Conservation (phyloP, 2,797 vertebrate species). For the Scolopax rusticola region DNA sequence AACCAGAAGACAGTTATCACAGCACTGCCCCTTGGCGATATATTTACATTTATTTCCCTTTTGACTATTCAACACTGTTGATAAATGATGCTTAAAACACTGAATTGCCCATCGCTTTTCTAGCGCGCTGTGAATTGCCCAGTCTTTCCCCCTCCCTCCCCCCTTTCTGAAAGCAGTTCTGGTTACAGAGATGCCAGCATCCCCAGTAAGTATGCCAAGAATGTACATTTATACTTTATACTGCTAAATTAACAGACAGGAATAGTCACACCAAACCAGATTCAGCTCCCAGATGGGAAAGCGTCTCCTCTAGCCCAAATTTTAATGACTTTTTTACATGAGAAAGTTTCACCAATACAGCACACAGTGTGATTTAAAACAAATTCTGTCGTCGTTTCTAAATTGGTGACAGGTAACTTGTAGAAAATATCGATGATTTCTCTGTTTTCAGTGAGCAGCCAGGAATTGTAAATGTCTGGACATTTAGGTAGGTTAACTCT, state of each 20-base stretch:
- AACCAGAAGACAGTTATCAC: neutral
- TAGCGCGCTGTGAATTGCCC: neutral
- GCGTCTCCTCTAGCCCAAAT: conserved; percentile 10
- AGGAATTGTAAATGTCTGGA: neutral
- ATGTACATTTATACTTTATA: conserved; percentile 36
- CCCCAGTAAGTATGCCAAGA: conserved; percentile 45
- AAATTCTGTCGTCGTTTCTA: neutral
- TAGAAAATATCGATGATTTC: neutral
- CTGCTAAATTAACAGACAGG: conserved; percentile 47
- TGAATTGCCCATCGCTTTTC: conserved; percentile 23
- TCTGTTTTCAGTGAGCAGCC: neutral
- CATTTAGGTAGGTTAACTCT: neutral
- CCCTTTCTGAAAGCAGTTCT: conserved; percentile 3
- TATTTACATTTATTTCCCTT: conserved; percentile 28
- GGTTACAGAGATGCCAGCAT: conserved; percentile 46
- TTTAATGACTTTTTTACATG: conserved; percentile 27
- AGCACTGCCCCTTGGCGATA: neutral
- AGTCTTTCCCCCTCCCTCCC: neutral
- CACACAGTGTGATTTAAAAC: conserved; percentile 9
- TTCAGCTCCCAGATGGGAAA: conserved; percentile 55
- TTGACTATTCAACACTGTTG: neutral
- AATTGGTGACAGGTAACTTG: neutral
- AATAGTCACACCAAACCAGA: conserved; percentile 58
- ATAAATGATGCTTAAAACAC: neutral
- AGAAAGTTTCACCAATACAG: conserved; percentile 21